Percentiles rank a stretch among this genome's conserved stretches.
Conservation (phyloP, 2,797 vertebrate genomes). For the Hypotaenidia okinawae region DNA sequence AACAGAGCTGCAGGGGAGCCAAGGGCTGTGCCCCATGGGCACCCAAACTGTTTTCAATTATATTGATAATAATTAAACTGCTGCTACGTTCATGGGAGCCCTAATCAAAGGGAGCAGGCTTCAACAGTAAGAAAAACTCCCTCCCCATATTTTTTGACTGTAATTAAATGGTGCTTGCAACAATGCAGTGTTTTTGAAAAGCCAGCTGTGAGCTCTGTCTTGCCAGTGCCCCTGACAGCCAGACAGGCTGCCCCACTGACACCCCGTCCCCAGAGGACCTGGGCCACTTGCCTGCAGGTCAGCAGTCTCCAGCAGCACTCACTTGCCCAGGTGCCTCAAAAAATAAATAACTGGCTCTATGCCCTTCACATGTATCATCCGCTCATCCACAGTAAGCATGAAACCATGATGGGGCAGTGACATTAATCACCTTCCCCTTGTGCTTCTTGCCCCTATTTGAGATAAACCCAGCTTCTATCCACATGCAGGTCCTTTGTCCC, state of each 20-base stretch:
- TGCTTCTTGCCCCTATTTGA: neutral
- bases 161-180: neutral
- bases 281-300: neutral
- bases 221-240: neutral
- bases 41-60: neutral
- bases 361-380: rapidly evolving
- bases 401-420: rapidly evolving
- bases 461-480: neutral
- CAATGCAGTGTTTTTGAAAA: neutral
- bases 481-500: neutral
- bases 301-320: neutral
- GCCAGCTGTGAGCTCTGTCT: neutral
- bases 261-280: too few species aligned
- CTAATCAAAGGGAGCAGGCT: neutral
- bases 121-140: neutral
- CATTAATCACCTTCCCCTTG: neutral
- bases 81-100: neutral
- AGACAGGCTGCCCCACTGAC: neutral
- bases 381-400: rapidly evolving
- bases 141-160: neutral
- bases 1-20: neutral
- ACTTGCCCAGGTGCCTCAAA: neutral
- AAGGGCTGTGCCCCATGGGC: neutral
- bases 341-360: rapidly evolving
- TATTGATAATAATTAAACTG: neutral